A percentile compares a stretch with the other conserved stretches of the same genome.
phyloP scores from a whole-genome alignment of 2,113 vertebrate species.

The Loxodonta africana region DNA sequence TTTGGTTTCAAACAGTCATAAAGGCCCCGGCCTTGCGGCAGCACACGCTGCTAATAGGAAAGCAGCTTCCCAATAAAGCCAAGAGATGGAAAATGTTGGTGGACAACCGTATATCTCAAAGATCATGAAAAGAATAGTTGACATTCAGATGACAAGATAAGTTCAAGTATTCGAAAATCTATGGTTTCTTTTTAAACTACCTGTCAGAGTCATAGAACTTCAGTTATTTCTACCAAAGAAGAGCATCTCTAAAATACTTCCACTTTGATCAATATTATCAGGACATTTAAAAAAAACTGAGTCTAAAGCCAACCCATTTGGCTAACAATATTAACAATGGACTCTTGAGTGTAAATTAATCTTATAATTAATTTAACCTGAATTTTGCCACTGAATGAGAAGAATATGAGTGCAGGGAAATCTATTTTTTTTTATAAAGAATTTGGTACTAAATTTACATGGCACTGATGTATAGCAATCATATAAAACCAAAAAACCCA shows the following conservation, averaged over 20 bases:
- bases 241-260: background rate
- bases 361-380: background rate
- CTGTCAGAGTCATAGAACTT: background rate
- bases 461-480: background rate
- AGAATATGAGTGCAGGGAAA: background rate
- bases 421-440: background rate
- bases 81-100: too few relatives aligned
- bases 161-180: background rate
- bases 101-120: too few relatives aligned
- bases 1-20: too few relatives aligned
- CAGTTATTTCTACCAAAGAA: background rate
- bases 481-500: too few relatives aligned
- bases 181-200: background rate
- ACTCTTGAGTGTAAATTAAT: conserved; percentile 37
- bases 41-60: too few relatives aligned
- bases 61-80: too few relatives aligned
- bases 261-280: background rate
- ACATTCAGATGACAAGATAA: background rate
- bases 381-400: conserved; percentile 2
- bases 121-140: too few relatives aligned
- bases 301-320: background rate
- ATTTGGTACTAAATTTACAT: background rate
- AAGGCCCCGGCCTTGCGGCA: too few relatives aligned
- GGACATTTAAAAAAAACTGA: background rate
- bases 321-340: background rate